These are phyloP conservation scores for Saguinus imperator DNA, from an alignment of 2,113 vertebrate genomes.

Conservation along the genomic window DNA sequence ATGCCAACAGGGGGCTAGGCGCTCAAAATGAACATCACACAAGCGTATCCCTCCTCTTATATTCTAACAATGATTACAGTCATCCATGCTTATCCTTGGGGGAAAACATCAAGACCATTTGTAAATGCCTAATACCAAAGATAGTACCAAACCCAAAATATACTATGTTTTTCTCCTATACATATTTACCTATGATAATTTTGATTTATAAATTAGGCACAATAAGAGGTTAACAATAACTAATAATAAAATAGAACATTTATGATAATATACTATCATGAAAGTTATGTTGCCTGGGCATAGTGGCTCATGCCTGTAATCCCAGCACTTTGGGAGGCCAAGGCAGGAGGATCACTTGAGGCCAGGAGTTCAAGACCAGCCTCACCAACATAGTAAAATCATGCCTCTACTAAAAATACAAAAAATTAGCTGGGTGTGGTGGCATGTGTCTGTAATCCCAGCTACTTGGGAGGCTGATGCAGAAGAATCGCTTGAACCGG, in stretches of 20 bases:
- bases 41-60: background rate
- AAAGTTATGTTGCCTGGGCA: too few relatives aligned
- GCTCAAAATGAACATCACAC: background rate
- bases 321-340: too few relatives aligned
- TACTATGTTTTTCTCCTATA: background rate
- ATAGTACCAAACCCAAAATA: background rate
- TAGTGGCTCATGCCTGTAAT: too few relatives aligned
- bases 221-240: background rate
- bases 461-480: too few relatives aligned
- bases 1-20: background rate
- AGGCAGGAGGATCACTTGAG: too few relatives aligned
- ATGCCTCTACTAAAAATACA: too few relatives aligned
- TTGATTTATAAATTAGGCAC: background rate
- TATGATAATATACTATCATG: background rate
- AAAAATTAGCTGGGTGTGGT: too few relatives aligned
- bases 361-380: too few relatives aligned
- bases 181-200: background rate
- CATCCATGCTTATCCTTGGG: background rate
- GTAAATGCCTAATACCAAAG: background rate
- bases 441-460: fast-evolving
- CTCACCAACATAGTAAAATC: too few relatives aligned
- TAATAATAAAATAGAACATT: background rate
- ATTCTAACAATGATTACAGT: background rate
- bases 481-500: too few relatives aligned
- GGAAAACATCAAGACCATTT: background rate